phyloP scores from a whole-genome alignment of 2,888 invertebrate species.

The Lasiommata megera region DNA sequence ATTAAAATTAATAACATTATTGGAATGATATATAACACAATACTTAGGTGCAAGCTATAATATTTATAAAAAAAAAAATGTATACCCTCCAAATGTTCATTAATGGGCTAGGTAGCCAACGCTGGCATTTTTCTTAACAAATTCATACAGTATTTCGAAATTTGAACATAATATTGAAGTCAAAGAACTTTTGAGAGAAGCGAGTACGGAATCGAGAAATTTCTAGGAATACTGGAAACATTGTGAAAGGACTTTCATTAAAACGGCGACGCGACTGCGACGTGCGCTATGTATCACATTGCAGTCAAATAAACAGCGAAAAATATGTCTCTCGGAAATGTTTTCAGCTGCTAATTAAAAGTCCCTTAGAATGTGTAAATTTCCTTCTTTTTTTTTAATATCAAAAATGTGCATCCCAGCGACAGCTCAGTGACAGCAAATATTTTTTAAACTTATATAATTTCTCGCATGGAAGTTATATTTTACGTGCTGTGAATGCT shows the following conservation, averaged over 20 bases:
- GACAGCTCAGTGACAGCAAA: slow-evolving; percentile 1
- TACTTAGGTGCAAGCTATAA: no score
- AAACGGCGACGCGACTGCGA: slow-evolving; percentile 14
- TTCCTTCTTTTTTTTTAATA: background rate
- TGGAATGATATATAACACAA: no score
- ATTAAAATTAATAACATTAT: no score
- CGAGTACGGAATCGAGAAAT: background rate
- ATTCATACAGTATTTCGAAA: no score
- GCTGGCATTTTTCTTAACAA: no score
- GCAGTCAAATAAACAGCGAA: slow-evolving; percentile 25
- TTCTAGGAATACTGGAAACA: background rate
- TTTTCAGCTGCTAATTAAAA: slow-evolving; percentile 26
- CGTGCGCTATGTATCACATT: slow-evolving; percentile 29
- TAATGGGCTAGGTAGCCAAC: no score
- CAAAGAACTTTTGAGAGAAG: background rate
- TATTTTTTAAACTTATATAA: background rate
- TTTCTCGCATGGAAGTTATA: background rate
- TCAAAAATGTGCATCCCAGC: slow-evolving; percentile 1
- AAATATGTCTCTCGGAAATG: slow-evolving; percentile 25
- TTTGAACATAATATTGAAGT: background rate
- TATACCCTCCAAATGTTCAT: no score
- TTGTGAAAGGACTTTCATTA: slow-evolving; percentile 8
- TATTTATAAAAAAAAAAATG: no score
- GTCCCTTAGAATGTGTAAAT: slow-evolving; percentile 2
- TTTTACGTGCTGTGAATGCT: slow-evolving; percentile 1